These are phyloP conservation scores for Cryptomyrus ogoouensis DNA, from an alignment of 2,113 vertebrate species.

Conservation along the genomic window DNA sequence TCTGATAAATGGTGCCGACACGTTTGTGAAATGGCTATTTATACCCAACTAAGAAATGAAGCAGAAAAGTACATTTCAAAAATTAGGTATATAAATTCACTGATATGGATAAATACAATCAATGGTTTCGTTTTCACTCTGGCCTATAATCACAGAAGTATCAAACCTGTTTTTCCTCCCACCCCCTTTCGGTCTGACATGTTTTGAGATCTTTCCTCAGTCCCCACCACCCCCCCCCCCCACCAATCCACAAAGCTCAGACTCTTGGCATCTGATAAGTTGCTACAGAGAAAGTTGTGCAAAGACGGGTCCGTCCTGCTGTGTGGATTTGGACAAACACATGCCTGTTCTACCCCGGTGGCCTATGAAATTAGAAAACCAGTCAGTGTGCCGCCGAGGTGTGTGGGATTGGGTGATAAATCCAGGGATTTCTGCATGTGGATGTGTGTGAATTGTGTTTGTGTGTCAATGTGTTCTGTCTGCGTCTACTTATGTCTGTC, in stretches of 20 bases:
- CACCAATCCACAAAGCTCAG: slow-evolving; percentile 24
- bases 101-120: background rate
- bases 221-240: slow-evolving; percentile 31
- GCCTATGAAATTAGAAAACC: slow-evolving; percentile 81
- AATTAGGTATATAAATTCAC: background rate
- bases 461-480: background rate
- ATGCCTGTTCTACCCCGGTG: slow-evolving; percentile 76
- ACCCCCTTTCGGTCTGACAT: background rate
- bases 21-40: background rate
- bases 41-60: background rate
- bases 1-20: background rate
- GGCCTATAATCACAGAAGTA: background rate
- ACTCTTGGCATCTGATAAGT: slow-evolving; percentile 71
- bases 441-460: background rate
- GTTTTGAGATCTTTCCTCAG: background rate
- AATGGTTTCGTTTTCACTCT: background rate
- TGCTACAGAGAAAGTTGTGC: slow-evolving; percentile 61
- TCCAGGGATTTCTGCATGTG: slow-evolving; percentile 29
- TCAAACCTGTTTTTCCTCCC: background rate
- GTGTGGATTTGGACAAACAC: slow-evolving; percentile 76
- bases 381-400: slow-evolving; percentile 72
- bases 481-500: background rate
- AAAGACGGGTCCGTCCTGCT: slow-evolving; percentile 63
- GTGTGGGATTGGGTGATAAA: slow-evolving; percentile 61
- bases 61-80: background rate